Evolutionary conservation across 2,113 vertebrate genomes (phyloP).

Genomic region (Scophthalmus maximus): DNA sequence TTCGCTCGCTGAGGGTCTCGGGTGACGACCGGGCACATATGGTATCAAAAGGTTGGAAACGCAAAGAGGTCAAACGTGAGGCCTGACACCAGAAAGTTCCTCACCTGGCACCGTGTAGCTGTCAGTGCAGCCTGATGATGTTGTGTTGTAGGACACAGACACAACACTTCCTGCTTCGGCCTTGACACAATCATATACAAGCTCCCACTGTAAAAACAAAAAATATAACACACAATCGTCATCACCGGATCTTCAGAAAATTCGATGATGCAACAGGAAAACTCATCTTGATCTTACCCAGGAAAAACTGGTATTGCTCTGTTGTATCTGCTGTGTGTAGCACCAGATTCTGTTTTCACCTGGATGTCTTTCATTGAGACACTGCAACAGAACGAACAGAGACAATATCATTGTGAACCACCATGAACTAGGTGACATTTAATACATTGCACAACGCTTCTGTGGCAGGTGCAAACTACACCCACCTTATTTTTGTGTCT

Average conservation of each 20-base stretch:
- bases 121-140: constrained; percentile 12
- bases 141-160: constrained; percentile 26
- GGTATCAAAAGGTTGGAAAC: too few species aligned
- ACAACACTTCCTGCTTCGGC: neutral
- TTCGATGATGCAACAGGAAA: neutral
- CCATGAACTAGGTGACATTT: neutral
- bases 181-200: constrained; percentile 34
- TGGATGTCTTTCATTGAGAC: accelerated
- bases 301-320: neutral
- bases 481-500: constrained; percentile 16
- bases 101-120: constrained; percentile 55
- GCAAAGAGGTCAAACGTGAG: neutral
- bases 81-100: neutral
- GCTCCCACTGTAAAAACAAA: constrained; percentile 62
- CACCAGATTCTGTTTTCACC: accelerated
- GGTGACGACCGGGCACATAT: too few species aligned
- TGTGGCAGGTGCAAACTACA: neutral
- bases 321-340: accelerated
- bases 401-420: neutral
- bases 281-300: constrained; percentile 33
- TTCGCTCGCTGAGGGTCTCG: too few species aligned
- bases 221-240: neutral
- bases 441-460: neutral
- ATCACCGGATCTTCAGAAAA: neutral
- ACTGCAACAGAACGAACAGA: constrained; percentile 5